phyloP scores from a whole-genome alignment of 2,888 invertebrate species.

The Abrostola tripartita region DNA sequence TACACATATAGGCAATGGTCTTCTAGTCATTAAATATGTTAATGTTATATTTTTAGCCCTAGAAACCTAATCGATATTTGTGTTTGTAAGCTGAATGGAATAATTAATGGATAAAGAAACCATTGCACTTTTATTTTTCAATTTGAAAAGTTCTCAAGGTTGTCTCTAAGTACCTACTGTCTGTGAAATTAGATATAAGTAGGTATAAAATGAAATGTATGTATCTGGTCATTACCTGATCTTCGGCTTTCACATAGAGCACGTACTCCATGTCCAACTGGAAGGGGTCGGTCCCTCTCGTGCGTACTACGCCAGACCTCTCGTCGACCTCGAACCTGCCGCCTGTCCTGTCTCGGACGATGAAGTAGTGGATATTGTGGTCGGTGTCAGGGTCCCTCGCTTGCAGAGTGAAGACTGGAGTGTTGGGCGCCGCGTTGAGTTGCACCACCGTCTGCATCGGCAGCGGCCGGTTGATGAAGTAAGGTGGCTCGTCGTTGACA shows the following conservation, averaged over 20 bases:
- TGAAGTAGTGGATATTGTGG: slow-evolving; percentile 98
- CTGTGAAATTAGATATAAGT: too few relatives aligned
- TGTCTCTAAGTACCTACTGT: background rate
- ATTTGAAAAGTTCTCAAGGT: slow-evolving; percentile 15
- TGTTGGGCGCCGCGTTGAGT: slow-evolving; percentile 97
- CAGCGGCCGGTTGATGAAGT: slow-evolving; percentile 98
- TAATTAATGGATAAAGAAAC: slow-evolving; percentile 8
- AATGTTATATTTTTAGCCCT: background rate
- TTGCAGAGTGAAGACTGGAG: slow-evolving; percentile 98
- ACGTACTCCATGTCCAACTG: slow-evolving; percentile 99
- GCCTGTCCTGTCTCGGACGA: slow-evolving; percentile 96
- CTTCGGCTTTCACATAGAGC: slow-evolving; percentile 98
- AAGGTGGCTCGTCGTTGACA: slow-evolving; percentile 98
- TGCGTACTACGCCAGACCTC: slow-evolving; percentile 96
- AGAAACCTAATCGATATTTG: background rate
- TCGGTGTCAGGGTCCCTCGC: slow-evolving; percentile 99
- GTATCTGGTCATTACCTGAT: slow-evolving; percentile 88
- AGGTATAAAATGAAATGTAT: background rate
- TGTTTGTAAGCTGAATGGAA: slow-evolving; percentile 1
- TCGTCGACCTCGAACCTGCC: slow-evolving; percentile 95
- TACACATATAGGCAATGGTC: too few relatives aligned
- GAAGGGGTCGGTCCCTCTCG: slow-evolving; percentile 96
- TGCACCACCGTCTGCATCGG: slow-evolving; percentile 99
- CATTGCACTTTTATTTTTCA: slow-evolving; percentile 8
- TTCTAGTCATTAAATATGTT: too few relatives aligned